These are phyloP conservation scores for Campoletis raptor DNA, from an alignment of 2,888 invertebrate genomes.

Conservation along the genomic window DNA sequence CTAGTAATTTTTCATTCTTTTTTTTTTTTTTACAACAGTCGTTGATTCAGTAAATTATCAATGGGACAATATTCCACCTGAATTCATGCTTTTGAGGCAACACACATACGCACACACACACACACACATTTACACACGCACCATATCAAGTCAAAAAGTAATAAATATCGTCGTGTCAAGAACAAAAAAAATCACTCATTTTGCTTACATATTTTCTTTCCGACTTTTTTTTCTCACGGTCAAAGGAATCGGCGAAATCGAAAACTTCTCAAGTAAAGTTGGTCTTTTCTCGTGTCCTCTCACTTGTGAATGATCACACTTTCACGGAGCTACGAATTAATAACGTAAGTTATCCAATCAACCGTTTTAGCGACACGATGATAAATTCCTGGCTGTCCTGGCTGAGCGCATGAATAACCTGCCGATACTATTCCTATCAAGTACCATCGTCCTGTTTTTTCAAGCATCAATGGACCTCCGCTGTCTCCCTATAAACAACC, in stretches of 20 bases:
- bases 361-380: conserved; percentile 97
- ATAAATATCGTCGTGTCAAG: conserved; percentile 16
- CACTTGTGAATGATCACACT: background rate
- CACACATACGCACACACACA: background rate
- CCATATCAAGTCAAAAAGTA: conserved; percentile 1
- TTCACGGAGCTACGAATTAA: conserved; percentile 84
- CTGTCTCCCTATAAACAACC: conserved; percentile 90
- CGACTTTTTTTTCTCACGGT: background rate
- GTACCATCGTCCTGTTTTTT: conserved; percentile 94
- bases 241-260: background rate
- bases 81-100: background rate
- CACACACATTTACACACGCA: background rate
- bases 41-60: background rate
- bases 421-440: conserved; percentile 96
- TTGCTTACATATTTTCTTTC: background rate
- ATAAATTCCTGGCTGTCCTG: conserved; percentile 97
- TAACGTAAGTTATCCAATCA: conserved; percentile 94
- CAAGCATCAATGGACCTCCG: conserved; percentile 96
- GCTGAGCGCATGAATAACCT: conserved; percentile 96
- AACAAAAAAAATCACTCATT: conserved; percentile 22
- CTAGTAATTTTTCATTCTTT: conserved; percentile 12
- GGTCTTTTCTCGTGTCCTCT: background rate
- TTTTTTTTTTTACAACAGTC: background rate
- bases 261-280: background rate
- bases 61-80: background rate